A percentile compares a stretch with the other conserved stretches of the same genome.
These are phyloP conservation scores for Corythaeola cristata DNA, from an alignment of 2,113 vertebrate genomes.

Conservation along the genomic window DNA sequence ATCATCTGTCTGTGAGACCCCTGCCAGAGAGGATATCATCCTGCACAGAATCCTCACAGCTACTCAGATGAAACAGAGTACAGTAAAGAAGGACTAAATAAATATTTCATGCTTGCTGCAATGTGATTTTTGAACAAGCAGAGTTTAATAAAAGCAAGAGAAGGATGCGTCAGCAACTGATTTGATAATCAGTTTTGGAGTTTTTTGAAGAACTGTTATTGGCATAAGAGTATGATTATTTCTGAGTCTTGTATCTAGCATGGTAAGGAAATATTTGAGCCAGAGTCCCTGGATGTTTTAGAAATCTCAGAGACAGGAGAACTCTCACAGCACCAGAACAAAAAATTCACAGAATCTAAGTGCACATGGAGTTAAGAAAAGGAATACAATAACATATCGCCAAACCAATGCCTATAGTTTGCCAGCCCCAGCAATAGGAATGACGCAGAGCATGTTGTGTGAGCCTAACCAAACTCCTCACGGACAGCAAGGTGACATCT, in stretches of 20 bases:
- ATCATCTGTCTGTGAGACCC: not conserved
- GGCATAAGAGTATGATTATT: not conserved
- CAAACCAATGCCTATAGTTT: not conserved
- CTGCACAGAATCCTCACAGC: not conserved
- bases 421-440: not conserved
- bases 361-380: not conserved
- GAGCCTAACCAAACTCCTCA: not conserved
- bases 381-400: not conserved
- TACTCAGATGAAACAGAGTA: not conserved
- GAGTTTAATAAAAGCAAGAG: not conserved
- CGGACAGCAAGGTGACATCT: not conserved
- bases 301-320: not conserved
- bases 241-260: not conserved
- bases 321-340: not conserved
- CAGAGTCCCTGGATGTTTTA: not conserved
- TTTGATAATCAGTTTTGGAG: not conserved
- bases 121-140: not conserved
- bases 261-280: not conserved
- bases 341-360: not conserved
- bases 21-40: not conserved
- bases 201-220: not conserved
- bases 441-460: not conserved
- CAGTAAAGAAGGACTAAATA: not conserved
- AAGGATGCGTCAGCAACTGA: not conserved
- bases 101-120: conserved; percentile 38